Percentiles rank a stretch among this genome's conserved stretches.
Conservation (phyloP, 2,888 invertebrate species). For the Stenichneumon culpator region DNA sequence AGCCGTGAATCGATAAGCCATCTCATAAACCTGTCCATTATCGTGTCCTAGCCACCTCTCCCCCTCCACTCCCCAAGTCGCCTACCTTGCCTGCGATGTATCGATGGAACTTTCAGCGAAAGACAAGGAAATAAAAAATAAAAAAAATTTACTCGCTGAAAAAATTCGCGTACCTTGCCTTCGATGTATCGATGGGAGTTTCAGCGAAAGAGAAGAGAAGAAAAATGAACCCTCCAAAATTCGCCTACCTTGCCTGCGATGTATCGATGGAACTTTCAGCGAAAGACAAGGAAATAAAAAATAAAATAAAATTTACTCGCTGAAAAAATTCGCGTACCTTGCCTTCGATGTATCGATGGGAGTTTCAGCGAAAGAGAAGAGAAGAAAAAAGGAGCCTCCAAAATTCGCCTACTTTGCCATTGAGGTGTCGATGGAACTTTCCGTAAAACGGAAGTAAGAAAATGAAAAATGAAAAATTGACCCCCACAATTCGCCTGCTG, state of each 20-base stretch:
- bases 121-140: background rate
- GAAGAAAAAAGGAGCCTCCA: background rate
- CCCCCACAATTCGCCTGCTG: conserved; percentile 7
- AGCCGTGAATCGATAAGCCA: conserved; percentile 81
- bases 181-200: background rate
- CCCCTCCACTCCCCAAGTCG: background rate
- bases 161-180: conserved; percentile 23
- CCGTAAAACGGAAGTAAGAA: no score
- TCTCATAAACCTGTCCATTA: conserved; percentile 83
- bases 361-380: no score
- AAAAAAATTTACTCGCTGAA: background rate
- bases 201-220: background rate
- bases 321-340: conserved; percentile 21
- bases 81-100: background rate
- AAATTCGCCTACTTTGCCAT: conserved; percentile 16
- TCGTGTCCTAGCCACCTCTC: conserved; percentile 69
- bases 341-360: background rate
- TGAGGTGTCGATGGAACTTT: background rate
- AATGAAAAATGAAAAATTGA: background rate
- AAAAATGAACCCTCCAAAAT: background rate
- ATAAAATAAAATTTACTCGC: no score
- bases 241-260: background rate
- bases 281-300: background rate
- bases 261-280: background rate
- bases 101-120: background rate